Conservation (phyloP, 2,888 invertebrate species). For the Mythimna lalbum region DNA sequence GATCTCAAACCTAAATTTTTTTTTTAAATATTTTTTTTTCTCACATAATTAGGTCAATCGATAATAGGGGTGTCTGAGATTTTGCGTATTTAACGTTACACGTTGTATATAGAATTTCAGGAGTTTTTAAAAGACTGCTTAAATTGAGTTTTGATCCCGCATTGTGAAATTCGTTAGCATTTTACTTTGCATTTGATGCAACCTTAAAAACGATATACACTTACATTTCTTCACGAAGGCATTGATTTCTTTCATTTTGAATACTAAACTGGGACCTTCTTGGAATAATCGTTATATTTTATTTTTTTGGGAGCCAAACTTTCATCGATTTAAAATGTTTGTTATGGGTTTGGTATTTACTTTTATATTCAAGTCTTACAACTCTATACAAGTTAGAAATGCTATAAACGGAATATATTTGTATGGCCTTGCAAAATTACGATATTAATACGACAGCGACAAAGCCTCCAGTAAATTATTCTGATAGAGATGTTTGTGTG, state of each 20-base stretch:
- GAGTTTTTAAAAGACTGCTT: background rate
- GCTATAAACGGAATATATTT: background rate
- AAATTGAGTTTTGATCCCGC: background rate
- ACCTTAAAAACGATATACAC: constrained; percentile 1
- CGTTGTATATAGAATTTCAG: background rate
- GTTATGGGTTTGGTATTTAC: background rate
- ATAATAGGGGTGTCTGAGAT: no score
- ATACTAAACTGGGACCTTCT: constrained; percentile 6
- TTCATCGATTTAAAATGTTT: background rate
- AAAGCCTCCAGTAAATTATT: constrained; percentile 14
- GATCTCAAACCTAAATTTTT: no score
- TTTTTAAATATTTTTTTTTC: no score
- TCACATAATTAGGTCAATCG: no score
- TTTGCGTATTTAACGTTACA: no score
- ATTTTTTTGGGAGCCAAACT: background rate
- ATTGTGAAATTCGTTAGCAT: background rate
- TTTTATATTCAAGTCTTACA: background rate
- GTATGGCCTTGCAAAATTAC: constrained; percentile 6
- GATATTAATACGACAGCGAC: constrained; percentile 3
- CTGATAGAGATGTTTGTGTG: constrained; percentile 12
- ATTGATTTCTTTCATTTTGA: constrained; percentile 36
- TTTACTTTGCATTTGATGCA: constrained; percentile 24
- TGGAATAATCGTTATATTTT: no score
- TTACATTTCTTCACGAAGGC: background rate
- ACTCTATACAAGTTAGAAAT: background rate